Conservation (phyloP, 1,140 invertebrate species). For the Brachionus paranguensis region DNA sequence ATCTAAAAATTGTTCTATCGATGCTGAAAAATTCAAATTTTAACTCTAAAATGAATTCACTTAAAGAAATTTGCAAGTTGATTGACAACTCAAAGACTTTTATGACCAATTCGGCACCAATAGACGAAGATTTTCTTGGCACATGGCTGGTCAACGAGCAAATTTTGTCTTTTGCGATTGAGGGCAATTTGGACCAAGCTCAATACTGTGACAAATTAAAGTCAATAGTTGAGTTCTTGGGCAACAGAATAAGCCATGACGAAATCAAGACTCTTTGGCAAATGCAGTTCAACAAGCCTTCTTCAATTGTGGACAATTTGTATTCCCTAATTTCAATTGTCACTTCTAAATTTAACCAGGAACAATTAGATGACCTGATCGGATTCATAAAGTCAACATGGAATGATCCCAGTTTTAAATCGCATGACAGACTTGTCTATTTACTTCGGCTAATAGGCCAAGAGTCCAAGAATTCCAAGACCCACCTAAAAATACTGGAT, state of each 20-base stretch:
- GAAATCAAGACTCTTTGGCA: slow-evolving; percentile 60
- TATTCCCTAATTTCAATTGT: slow-evolving; percentile 59
- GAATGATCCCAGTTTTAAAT: neutral
- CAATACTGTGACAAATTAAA: slow-evolving; percentile 61
- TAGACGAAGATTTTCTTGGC: slow-evolving; percentile 50
- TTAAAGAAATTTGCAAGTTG: slow-evolving; percentile 54
- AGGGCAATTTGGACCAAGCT: slow-evolving; percentile 61
- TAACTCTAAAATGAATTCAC: slow-evolving; percentile 60
- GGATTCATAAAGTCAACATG: slow-evolving; percentile 56
- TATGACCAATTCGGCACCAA: neutral
- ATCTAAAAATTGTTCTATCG: slow-evolving; percentile 56
- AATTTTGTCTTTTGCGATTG: slow-evolving; percentile 58
- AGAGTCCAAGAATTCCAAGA: slow-evolving; percentile 51
- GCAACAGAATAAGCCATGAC: slow-evolving; percentile 56
- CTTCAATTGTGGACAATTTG: slow-evolving; percentile 60
- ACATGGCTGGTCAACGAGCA: slow-evolving; percentile 58
- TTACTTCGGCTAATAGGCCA: slow-evolving; percentile 59
- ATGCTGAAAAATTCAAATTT: slow-evolving; percentile 61
- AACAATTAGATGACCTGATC: slow-evolving; percentile 58
- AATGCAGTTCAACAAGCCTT: slow-evolving; percentile 48
- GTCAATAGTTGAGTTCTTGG: slow-evolving; percentile 59
- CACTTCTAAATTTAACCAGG: slow-evolving; percentile 57
- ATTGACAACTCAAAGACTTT: neutral
- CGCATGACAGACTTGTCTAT: slow-evolving; percentile 56
- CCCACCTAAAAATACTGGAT: slow-evolving; percentile 49